A percentile compares a stretch with the other conserved stretches of the same genome.
phyloP scores from a whole-genome alignment of 2,113 vertebrate species.

The Beaufortia kweichowensis region DNA sequence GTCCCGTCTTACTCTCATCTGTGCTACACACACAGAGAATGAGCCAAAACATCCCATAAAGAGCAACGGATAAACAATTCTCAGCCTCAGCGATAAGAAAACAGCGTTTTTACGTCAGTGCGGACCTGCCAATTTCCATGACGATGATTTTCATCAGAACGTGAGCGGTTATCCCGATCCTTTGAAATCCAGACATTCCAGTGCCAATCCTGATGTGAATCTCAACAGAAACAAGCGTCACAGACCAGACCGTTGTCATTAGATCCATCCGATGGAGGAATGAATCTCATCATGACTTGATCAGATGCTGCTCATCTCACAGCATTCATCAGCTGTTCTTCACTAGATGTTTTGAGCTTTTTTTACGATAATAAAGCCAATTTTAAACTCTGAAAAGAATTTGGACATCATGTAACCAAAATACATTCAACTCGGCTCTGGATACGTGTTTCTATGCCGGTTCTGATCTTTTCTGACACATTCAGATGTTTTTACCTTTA shows the following conservation, averaged over 20 bases:
- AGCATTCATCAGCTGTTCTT: too few relatives aligned
- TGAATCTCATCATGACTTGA: not conserved
- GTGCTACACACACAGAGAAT: slow-evolving; percentile 28
- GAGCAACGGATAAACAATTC: not conserved
- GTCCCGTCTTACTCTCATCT: slow-evolving; percentile 1
- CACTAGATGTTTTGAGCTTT: too few relatives aligned
- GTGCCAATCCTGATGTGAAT: slow-evolving; percentile 4
- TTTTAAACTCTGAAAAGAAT: too few relatives aligned
- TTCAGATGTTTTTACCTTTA: slow-evolving; percentile 82
- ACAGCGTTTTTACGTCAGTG: not conserved
- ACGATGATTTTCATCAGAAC: slow-evolving; percentile 22
- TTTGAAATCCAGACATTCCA: slow-evolving; percentile 24
- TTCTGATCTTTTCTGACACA: too few relatives aligned
- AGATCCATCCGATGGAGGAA: not conserved
- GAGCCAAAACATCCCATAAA: slow-evolving; percentile 43
- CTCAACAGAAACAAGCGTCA: not conserved
- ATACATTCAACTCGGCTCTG: too few relatives aligned
- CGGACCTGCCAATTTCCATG: slow-evolving; percentile 35
- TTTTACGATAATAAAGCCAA: too few relatives aligned
- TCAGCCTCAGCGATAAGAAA: slow-evolving; percentile 1
- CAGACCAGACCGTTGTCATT: not conserved
- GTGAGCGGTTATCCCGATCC: slow-evolving; percentile 35
- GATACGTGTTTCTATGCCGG: too few relatives aligned
- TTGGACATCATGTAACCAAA: too few relatives aligned
- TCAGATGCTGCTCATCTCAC: too few relatives aligned